Conservation (phyloP, 2,113 vertebrate genomes). For the Edolisoma coerulescens region DNA sequence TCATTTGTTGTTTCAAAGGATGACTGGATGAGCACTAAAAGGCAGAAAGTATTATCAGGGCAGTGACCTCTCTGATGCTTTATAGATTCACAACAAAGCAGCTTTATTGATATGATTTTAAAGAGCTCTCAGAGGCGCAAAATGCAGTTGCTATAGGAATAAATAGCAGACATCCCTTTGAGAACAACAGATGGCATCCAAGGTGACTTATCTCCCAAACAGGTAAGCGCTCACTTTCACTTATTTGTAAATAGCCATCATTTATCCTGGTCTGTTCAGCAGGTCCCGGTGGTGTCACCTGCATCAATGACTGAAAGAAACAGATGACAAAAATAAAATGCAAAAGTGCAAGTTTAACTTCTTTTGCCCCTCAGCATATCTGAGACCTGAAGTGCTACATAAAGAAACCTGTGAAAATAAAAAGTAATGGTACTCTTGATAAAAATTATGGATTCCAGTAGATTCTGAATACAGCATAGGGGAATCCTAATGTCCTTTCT, state of each 20-base stretch:
- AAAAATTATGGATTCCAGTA: constrained; percentile 28
- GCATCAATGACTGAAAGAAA: constrained; percentile 43
- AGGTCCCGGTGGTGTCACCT: constrained; percentile 47
- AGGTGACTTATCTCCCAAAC: constrained; percentile 73
- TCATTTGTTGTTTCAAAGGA: constrained; percentile 28
- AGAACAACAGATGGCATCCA: constrained; percentile 77
- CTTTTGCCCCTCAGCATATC: constrained; percentile 55
- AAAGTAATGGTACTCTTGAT: constrained; percentile 22
- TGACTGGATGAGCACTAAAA: constrained; percentile 38
- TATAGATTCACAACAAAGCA: constrained; percentile 68
- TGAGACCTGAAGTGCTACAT: not conserved
- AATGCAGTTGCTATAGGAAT: constrained; percentile 65
- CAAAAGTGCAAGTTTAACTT: constrained; percentile 61
- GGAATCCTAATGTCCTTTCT: not conserved
- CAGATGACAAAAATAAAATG: constrained; percentile 51
- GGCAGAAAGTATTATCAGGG: constrained; percentile 45
- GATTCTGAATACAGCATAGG: constrained; percentile 12
- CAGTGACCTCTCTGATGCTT: constrained; percentile 40
- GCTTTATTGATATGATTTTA: constrained; percentile 73
- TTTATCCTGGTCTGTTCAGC: constrained; percentile 69
- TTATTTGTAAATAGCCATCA: constrained; percentile 70
- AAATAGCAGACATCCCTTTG: constrained; percentile 69
- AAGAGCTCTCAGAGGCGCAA: constrained; percentile 65
- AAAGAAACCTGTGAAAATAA: constrained; percentile 45
- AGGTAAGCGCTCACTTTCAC: constrained; percentile 49